Evolutionary conservation across 2,113 vertebrate species (phyloP), one percentile per base, ranked within the genome.

Genomic region (Sapajus apella): DNA sequence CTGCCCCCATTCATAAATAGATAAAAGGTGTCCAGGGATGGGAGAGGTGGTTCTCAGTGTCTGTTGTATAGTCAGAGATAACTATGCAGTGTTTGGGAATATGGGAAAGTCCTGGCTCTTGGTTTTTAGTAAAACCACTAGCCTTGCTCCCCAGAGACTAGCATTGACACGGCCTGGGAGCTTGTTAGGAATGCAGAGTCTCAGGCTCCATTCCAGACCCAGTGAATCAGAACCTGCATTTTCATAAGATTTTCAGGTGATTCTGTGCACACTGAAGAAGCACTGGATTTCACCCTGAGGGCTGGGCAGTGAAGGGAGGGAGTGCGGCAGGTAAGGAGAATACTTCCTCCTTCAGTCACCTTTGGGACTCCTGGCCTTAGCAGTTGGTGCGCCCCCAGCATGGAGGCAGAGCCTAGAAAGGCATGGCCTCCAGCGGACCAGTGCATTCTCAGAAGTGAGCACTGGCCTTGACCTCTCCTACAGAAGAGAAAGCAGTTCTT

Each of bases 401-500:
- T 5, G 40, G 47, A 83, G 58, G 43, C 8, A 30, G 17, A 25
- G 55, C 47, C 11, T 8, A 3, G 86, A n/a, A 20, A 35, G 3
- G 14, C 52, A 77, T 32, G 87, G 20, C 17, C 2, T 16, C 13
- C 9, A 14, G 87, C 9, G 30, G 43, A 45, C 21, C 70, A 27
- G 17, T 0, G 10, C 0, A 9, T 0, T n/a, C 47, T 55, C 45
- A 12, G 79, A 72, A 47, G 20, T 18, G 37, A 25, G 43, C 68
- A 25, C 21, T 37, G 47, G 50, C 18, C 18, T 37, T 55, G 21
- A 23, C 2, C 20, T 32, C 20, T 27, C 66, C 73, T 25, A 10
- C 72, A 52, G 76, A 40, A 47, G 81, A 58, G 58, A 35, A 95
- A 76, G 43, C 45, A 64, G 21, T 37, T 86, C 30, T 96, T 14